Evolutionary conservation across 1,140 invertebrate genomes (phyloP), one percentile per base, ranked within the genome.

Genomic region (Drosophila kepulauana): DNA sequence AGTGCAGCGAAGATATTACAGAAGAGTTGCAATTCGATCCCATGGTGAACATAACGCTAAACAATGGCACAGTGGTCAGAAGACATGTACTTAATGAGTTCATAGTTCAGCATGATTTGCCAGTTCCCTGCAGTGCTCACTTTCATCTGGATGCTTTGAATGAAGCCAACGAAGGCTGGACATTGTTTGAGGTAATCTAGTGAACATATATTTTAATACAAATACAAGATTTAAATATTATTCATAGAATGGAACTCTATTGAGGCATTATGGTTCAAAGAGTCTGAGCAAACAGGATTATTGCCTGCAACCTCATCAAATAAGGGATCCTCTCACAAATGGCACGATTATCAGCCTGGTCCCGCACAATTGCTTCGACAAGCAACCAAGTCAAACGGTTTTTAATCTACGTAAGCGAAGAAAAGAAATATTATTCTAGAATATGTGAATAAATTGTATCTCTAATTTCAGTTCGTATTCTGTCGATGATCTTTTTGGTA

Each of bases 401-500:
- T 30, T 10, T 8, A 28, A 74, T 38, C 56, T n/a, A 15, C 10
- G 70, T 73, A 61, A 59, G 63, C 10, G 1, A 57, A 5, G 8
- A n/a, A 79, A 7, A 16, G 56, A 13, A 0, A 46, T 11, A 0
- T 30, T 11, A 38, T n/a, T n/a, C n/a, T n/a, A n/a, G n/a, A n/a
- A n/a, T 10, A 7, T 41, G 7, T 10, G 5, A 49, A 46, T 45
- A 6, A 48, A 1, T 1, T 28, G 1, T 30, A 28, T 0, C 11
- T n/a, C 58, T 11, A 3, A 51, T 92, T 82, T 4, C 93, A 94
- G 95, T 95, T 41, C 93, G 96, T 61, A 81, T 95, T 0, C 79
- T 96, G 1, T 96, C 96, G 0, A 93, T 96, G 4, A 94, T 95
- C 0, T 96, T 96, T 68, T 92, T 96, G 0, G 48, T 95, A 5